phyloP scores from a whole-genome alignment of 1,140 invertebrate genomes.

The Meloidogyne chitwoodi region DNA sequence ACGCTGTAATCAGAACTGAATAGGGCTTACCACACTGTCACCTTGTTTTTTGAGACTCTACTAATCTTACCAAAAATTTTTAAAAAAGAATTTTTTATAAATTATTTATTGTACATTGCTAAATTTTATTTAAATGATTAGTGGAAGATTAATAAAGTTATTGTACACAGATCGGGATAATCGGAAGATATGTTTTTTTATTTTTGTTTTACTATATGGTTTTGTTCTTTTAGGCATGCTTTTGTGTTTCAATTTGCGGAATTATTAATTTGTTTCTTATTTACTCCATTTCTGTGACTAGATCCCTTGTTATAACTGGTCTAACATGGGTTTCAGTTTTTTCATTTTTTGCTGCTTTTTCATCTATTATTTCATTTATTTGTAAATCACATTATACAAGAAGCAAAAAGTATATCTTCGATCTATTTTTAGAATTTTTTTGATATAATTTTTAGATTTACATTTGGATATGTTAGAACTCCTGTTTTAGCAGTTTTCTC shows the following conservation, averaged over 20 bases:
- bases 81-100: no score
- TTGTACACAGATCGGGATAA: neutral
- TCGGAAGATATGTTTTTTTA: neutral
- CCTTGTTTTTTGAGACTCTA: neutral
- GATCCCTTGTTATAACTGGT: constrained; percentile 49
- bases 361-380: constrained; percentile 46
- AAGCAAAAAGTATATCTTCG: constrained; percentile 35
- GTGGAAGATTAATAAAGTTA: neutral
- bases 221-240: constrained; percentile 9
- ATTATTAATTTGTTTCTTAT: constrained; percentile 47
- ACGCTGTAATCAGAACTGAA: constrained; percentile 3
- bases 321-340: constrained; percentile 54
- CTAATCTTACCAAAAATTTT: neutral
- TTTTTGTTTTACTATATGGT: neutral
- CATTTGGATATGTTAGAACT: constrained; percentile 48
- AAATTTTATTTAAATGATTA: neutral
- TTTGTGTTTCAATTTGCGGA: constrained; percentile 25
- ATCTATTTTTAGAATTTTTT: constrained; percentile 10
- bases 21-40: constrained; percentile 24
- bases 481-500: constrained; percentile 57
- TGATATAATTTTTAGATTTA: constrained; percentile 40
- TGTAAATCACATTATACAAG: constrained; percentile 31
- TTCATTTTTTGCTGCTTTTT: constrained; percentile 49
- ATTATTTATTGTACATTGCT: neutral
- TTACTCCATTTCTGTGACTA: constrained; percentile 45